A percentile compares a stretch with the other conserved stretches of the same genome.
Conservation (phyloP, 2,113 vertebrate genomes). For the Pachypanchax playfairii region DNA sequence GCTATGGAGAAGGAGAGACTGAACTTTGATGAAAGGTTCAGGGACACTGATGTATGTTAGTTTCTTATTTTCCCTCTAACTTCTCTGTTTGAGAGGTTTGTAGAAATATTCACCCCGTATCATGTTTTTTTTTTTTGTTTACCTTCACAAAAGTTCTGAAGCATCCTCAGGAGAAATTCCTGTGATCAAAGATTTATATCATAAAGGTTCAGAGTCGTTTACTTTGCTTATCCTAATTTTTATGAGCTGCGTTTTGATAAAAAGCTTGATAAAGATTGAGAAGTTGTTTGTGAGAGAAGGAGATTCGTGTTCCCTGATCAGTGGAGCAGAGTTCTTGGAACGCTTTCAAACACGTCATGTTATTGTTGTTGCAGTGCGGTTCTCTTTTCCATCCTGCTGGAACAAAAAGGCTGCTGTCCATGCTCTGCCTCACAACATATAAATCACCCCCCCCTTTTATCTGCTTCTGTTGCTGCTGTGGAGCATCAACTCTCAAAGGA, state of each 20-base stretch:
- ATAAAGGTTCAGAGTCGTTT: not conserved
- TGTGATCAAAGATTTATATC: slow-evolving; percentile 4
- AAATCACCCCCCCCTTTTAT: slow-evolving; percentile 52
- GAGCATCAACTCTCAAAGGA: slow-evolving; percentile 27
- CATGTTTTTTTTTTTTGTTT: too few species aligned
- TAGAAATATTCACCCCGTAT: too few species aligned
- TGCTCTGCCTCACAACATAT: slow-evolving; percentile 49
- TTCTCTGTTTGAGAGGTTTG: not conserved
- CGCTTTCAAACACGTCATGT: slow-evolving; percentile 53
- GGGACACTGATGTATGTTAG: slow-evolving; percentile 88
- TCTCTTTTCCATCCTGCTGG: slow-evolving; percentile 53
- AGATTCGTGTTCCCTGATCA: slow-evolving; percentile 28
- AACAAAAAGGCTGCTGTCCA: slow-evolving; percentile 61
- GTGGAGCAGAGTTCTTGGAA: slow-evolving; percentile 30
- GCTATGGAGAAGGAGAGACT: slow-evolving; percentile 87
- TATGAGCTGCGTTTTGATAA: too few species aligned
- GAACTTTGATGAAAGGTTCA: slow-evolving; percentile 88
- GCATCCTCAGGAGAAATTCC: not conserved
- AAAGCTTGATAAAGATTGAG: too few species aligned
- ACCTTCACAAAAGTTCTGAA: not conserved
- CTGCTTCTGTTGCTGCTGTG: slow-evolving; percentile 33
- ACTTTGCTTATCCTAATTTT: not conserved
- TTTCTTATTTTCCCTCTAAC: slow-evolving; percentile 13
- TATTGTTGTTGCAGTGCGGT: slow-evolving; percentile 43
- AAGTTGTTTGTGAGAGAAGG: slow-evolving; percentile 34